phyloP scores from a whole-genome alignment of 1,140 invertebrate genomes.

The Meloidogyne floridensis region DNA sequence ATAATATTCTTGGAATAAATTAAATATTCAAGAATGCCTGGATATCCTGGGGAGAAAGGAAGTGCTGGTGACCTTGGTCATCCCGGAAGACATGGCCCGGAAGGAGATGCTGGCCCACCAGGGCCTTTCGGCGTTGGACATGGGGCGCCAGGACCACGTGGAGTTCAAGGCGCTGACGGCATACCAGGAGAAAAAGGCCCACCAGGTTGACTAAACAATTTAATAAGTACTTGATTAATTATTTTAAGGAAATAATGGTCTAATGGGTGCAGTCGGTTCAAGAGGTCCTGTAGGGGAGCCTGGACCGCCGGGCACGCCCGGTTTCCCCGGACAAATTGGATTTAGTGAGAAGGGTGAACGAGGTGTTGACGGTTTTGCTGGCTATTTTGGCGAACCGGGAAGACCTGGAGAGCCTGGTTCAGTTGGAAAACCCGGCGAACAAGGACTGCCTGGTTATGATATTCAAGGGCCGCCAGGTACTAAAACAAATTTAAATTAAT shows the following conservation, averaged over 20 bases:
- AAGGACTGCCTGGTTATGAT: slow-evolving; percentile 59
- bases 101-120: slow-evolving; percentile 62
- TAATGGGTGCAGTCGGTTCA: slow-evolving; percentile 58
- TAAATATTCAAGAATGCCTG: slow-evolving; percentile 3
- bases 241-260: slow-evolving; percentile 53
- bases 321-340: slow-evolving; percentile 47
- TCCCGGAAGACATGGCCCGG: slow-evolving; percentile 56
- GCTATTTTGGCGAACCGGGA: slow-evolving; percentile 32
- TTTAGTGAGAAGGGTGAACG: slow-evolving; percentile 57
- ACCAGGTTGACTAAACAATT: slow-evolving; percentile 39
- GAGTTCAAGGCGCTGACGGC: slow-evolving; percentile 61
- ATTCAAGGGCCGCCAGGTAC: slow-evolving; percentile 62
- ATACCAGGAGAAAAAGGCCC: slow-evolving; percentile 59
- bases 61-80: slow-evolving; percentile 55
- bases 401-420: slow-evolving; percentile 51
- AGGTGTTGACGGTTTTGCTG: slow-evolving; percentile 56
- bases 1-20: neutral
- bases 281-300: slow-evolving; percentile 57
- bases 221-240: neutral
- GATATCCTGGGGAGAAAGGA: slow-evolving; percentile 41
- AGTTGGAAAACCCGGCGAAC: slow-evolving; percentile 50
- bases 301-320: slow-evolving; percentile 50
- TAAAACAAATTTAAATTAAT: neutral
- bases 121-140: slow-evolving; percentile 58
- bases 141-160: slow-evolving; percentile 54